Evolutionary conservation across 2,888 invertebrate species (phyloP).

Genomic region (Lutraria lutraria): DNA sequence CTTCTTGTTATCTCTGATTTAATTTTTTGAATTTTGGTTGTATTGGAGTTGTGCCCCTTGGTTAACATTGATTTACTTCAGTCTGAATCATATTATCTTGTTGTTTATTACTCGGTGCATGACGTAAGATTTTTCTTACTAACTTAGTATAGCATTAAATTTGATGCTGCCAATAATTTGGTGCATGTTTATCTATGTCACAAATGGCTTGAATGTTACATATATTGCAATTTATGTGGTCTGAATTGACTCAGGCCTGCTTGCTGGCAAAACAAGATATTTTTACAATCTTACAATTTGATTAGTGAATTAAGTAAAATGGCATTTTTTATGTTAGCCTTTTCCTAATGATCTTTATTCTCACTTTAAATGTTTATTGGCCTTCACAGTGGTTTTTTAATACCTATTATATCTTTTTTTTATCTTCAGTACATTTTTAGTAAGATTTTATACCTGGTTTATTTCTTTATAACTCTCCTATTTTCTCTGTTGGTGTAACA

Average conservation of each 20-base stretch:
- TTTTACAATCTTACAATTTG: background rate
- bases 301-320: background rate
- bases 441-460: slow-evolving; percentile 3
- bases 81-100: too few species aligned
- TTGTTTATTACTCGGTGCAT: too few species aligned
- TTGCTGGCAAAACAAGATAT: background rate
- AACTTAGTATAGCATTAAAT: slow-evolving; percentile 9
- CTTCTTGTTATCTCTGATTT: background rate
- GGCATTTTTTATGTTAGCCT: background rate
- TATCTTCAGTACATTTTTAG: background rate
- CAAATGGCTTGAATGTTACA: background rate
- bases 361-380: background rate
- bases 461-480: background rate
- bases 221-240: background rate
- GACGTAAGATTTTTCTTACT: too few species aligned
- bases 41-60: slow-evolving; percentile 5
- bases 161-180: background rate
- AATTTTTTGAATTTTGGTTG: background rate
- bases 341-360: background rate
- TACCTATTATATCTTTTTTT: background rate
- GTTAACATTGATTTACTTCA: background rate
- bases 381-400: background rate
- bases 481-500: background rate
- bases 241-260: background rate
- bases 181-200: background rate